These are phyloP conservation scores for Drosophila atroscutellata DNA, from an alignment of 2,888 invertebrate genomes.

Conservation along the genomic window DNA sequence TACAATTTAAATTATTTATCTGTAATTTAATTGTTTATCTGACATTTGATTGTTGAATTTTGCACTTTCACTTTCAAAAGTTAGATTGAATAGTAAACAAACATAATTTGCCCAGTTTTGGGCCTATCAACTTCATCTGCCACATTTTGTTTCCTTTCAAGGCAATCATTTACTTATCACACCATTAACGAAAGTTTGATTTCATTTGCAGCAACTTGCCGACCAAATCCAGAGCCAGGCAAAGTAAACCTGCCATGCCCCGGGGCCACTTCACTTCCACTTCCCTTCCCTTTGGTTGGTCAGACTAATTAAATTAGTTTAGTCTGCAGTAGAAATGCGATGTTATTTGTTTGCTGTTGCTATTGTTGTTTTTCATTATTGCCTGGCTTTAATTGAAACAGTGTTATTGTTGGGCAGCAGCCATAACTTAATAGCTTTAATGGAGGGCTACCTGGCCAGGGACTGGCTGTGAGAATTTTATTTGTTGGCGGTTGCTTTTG, in stretches of 20 bases:
- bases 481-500: conserved; percentile 13
- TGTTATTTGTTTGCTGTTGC: conserved; percentile 30
- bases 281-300: conserved; percentile 1
- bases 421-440: conserved; percentile 52
- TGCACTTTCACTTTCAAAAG: neutral
- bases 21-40: neutral
- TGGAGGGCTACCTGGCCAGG: conserved; percentile 16
- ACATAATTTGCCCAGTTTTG: neutral
- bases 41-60: neutral
- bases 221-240: conserved; percentile 22
- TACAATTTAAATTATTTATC: neutral
- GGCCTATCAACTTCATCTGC: neutral
- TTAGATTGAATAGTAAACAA: neutral
- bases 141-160: neutral
- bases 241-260: conserved; percentile 1
- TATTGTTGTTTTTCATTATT: conserved; percentile 20
- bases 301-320: conserved; percentile 72
- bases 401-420: conserved; percentile 21
- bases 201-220: conserved; percentile 48
- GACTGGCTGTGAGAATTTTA: conserved; percentile 5
- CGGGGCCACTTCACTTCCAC: neutral
- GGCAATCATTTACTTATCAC: conserved; percentile 18
- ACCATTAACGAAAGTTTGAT: conserved; percentile 49
- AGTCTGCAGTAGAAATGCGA: conserved; percentile 59
- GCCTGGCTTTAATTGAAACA: conserved; percentile 59